Percentiles rank a stretch among this genome's conserved stretches.
Evolutionary conservation across 2,888 invertebrate genomes (phyloP).

Genomic region (Adela reaumurella): DNA sequence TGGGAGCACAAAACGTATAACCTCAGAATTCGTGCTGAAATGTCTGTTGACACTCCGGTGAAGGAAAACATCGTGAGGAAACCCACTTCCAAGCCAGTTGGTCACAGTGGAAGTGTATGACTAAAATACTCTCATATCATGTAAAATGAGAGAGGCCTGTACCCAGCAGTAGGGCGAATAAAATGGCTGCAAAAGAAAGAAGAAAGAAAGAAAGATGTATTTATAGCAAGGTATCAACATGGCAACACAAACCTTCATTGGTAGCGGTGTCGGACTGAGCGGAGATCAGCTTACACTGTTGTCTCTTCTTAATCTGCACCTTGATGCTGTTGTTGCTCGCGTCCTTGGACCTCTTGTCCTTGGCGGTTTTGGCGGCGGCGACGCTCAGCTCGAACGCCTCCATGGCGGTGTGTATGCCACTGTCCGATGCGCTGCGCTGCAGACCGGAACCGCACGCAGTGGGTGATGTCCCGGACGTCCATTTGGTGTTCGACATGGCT

Average conservation of each 20-base stretch:
- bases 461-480: conserved; percentile 16
- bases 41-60: no score
- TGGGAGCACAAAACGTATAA: no score
- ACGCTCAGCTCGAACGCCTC: conserved; percentile 79
- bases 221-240: neutral
- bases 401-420: conserved; percentile 75
- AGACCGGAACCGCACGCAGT: conserved; percentile 46
- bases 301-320: conserved; percentile 36
- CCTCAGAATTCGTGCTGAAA: no score
- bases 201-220: neutral
- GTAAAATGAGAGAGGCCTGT: no score
- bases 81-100: no score
- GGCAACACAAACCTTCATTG: conserved; percentile 24
- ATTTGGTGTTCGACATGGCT: conserved; percentile 5
- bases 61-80: no score
- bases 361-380: conserved; percentile 82
- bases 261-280: conserved; percentile 24
- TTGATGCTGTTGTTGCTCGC: conserved; percentile 62
- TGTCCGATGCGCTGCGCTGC: conserved; percentile 65
- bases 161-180: no score
- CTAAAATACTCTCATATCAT: no score
- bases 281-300: conserved; percentile 26
- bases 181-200: no score
- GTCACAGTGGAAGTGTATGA: no score
- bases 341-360: conserved; percentile 85